Evolutionary conservation across 2,113 vertebrate species (phyloP).

Genomic region (Crocuta crocuta): DNA sequence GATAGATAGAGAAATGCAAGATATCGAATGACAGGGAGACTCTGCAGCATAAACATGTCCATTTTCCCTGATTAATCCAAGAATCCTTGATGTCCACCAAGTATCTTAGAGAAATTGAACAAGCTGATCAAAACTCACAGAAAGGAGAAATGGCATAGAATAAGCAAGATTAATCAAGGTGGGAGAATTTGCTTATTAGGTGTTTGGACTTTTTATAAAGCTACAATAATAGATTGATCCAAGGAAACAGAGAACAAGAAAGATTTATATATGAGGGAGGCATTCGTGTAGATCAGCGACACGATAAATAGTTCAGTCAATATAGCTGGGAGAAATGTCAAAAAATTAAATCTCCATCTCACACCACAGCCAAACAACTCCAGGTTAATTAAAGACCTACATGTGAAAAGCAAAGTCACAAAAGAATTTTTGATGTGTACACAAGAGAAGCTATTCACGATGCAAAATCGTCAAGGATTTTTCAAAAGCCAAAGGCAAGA

Average conservation of each 20-base stretch:
- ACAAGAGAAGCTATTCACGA: neutral
- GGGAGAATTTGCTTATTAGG: neutral
- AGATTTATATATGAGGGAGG: neutral
- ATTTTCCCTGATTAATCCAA: neutral
- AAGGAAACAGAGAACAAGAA: neutral
- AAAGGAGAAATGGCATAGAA: neutral
- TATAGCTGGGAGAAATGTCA: neutral
- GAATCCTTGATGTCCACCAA: neutral
- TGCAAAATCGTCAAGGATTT: slow-evolving; percentile 4
- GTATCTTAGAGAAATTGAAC: neutral
- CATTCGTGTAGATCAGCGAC: neutral
- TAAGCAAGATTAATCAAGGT: neutral
- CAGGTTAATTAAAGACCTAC: neutral
- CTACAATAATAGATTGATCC: neutral
- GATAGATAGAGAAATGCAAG: neutral
- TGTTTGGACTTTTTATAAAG: neutral
- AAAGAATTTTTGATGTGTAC: neutral
- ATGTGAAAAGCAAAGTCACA: neutral
- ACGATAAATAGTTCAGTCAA: neutral
- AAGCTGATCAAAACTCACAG: neutral
- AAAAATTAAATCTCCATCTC: neutral
- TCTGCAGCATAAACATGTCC: neutral
- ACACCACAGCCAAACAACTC: neutral
- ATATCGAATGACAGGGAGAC: neutral
- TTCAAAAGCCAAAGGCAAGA: slow-evolving; percentile 38